Conservation (phyloP, 2,888 invertebrate genomes). For the Orthosia gracilis region DNA sequence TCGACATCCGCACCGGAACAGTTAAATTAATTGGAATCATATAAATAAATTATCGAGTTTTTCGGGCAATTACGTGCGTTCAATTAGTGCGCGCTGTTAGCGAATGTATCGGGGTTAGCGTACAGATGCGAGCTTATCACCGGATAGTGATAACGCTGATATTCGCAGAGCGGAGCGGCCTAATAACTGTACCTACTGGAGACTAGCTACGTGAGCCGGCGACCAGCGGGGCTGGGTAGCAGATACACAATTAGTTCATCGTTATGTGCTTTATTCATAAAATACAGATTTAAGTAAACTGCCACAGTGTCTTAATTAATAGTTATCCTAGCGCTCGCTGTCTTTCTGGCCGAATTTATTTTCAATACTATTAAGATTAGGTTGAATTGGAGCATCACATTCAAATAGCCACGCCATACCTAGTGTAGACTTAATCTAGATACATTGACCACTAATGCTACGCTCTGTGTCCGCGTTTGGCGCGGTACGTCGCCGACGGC, state of each 20-base stretch:
- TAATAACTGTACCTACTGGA: conserved; percentile 30
- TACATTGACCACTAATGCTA: neutral
- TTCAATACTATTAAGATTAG: neutral
- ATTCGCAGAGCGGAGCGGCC: conserved; percentile 18
- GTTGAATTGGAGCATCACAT: neutral
- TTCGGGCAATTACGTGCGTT: conserved; percentile 41
- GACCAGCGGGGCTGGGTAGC: neutral
- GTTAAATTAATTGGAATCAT: conserved; percentile 9
- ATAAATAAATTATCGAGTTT: conserved; percentile 9
- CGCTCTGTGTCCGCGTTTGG: conserved; percentile 7
- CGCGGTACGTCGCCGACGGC: neutral
- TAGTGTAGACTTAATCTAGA: neutral
- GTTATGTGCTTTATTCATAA: neutral
- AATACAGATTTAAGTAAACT: neutral
- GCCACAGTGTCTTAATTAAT: neutral
- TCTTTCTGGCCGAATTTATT: neutral
- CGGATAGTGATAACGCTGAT: conserved; percentile 67
- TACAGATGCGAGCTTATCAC: conserved; percentile 60
- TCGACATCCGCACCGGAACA: conserved; percentile 4
- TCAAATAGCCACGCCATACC: neutral
- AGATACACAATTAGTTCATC: neutral
- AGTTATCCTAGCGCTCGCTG: neutral
- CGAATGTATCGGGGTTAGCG: conserved; percentile 70
- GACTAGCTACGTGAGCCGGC: conserved; percentile 3
- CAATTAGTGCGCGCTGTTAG: conserved; percentile 56